These are phyloP conservation scores for Agrochola macilenta DNA, from an alignment of 2,888 invertebrate species.

Conservation along the genomic window DNA sequence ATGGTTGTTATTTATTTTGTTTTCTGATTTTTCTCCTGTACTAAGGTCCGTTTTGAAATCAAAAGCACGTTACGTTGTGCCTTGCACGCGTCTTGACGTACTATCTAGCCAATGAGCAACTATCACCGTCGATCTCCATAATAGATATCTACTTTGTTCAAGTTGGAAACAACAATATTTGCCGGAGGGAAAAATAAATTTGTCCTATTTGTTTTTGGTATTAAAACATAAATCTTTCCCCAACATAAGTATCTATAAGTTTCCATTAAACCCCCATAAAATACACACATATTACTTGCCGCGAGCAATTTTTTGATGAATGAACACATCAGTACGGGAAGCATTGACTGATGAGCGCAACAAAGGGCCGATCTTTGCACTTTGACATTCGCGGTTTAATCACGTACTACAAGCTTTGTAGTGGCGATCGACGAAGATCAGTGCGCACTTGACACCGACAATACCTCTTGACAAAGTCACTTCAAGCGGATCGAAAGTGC, in stretches of 20 bases:
- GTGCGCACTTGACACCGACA: constrained; percentile 85
- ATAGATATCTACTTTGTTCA: background rate
- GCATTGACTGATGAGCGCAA: constrained; percentile 82
- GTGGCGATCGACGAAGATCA: constrained; percentile 79
- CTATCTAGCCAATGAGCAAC: background rate
- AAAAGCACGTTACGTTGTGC: background rate
- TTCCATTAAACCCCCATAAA: constrained; percentile 61
- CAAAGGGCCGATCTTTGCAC: constrained; percentile 89
- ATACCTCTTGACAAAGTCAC: constrained; percentile 84
- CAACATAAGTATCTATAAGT: constrained; percentile 40
- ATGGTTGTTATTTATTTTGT: background rate
- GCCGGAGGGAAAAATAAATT: background rate
- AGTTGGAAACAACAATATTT: background rate
- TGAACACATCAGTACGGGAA: constrained; percentile 81
- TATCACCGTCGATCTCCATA: background rate
- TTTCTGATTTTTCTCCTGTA: background rate
- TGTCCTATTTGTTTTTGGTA: background rate
- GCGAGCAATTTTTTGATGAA: constrained; percentile 84
- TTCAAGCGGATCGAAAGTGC: constrained; percentile 76
- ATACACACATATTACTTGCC: constrained; percentile 70
- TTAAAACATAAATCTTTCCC: constrained; percentile 41
- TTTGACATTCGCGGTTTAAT: constrained; percentile 90
- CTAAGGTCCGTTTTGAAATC: too few relatives aligned
- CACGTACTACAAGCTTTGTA: constrained; percentile 85
- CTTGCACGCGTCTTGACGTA: background rate